Evolutionary conservation across 2,888 invertebrate genomes (phyloP).

Genomic region (Neocrepidodera transversa): DNA sequence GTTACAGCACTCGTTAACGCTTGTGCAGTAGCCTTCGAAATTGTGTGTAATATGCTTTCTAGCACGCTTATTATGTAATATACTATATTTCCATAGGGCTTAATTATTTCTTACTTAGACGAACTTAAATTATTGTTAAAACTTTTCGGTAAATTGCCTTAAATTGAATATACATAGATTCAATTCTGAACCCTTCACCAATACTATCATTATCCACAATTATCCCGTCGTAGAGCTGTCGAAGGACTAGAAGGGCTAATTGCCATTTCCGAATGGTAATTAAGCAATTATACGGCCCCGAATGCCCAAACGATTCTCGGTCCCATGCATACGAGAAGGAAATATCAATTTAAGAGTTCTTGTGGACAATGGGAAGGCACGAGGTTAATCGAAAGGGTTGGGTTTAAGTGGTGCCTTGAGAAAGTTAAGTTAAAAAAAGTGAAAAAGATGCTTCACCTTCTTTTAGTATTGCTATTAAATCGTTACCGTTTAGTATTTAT

Average conservation of each 20-base stretch:
- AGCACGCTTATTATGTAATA: too few species aligned
- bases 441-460: not conserved
- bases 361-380: conserved; percentile 26
- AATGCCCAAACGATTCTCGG: conserved; percentile 34
- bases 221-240: conserved; percentile 42
- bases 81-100: too few species aligned
- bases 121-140: not conserved
- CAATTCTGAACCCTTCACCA: conserved; percentile 12
- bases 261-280: conserved; percentile 49
- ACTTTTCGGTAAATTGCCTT: not conserved
- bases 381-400: conserved; percentile 18
- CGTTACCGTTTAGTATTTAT: too few species aligned
- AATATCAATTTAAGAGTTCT: conserved; percentile 30
- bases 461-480: not conserved
- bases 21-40: too few species aligned
- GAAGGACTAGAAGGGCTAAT: conserved; percentile 43
- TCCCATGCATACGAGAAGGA: conserved; percentile 29
- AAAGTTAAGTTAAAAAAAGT: not conserved
- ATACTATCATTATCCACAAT: conserved; percentile 45
- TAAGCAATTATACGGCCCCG: conserved; percentile 47
- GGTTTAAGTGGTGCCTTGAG: not conserved
- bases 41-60: too few species aligned
- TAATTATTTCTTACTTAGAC: too few species aligned
- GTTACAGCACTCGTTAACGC: too few species aligned
- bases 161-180: conserved; percentile 24